Conservation (phyloP, 1,140 invertebrate species). For the Coptotermes formosanus region DNA sequence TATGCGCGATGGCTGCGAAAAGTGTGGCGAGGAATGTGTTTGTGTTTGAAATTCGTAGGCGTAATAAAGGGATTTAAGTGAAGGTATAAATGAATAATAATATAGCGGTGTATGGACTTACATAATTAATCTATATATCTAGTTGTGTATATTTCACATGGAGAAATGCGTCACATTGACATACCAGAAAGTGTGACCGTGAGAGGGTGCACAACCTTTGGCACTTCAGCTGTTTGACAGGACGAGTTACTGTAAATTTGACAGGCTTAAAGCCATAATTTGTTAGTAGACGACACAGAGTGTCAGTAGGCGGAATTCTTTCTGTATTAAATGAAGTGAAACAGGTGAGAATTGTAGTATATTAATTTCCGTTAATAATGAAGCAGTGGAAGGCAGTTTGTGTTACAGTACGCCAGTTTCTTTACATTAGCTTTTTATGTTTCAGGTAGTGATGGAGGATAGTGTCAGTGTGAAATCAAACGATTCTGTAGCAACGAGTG, state of each 20-base stretch:
- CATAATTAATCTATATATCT: background rate
- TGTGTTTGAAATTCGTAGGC: background rate
- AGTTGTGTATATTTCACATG: background rate
- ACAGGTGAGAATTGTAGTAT: background rate
- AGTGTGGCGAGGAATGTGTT: background rate
- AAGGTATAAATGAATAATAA: background rate
- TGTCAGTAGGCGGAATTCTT: background rate
- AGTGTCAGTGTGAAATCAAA: conserved; percentile 73
- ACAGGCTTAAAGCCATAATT: conserved; percentile 15
- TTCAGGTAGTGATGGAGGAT: conserved; percentile 67
- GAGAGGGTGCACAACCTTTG: background rate
- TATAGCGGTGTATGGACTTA: background rate
- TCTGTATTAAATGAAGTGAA: conserved; percentile 24
- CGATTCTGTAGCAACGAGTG: conserved; percentile 78
- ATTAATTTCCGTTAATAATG: background rate
- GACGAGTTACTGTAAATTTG: background rate
- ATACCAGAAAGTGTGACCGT: background rate
- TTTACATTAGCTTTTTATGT: conserved; percentile 16
- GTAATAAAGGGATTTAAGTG: background rate
- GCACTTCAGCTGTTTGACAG: conserved; percentile 5
- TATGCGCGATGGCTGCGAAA: background rate
- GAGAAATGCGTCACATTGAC: background rate
- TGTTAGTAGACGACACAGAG: background rate
- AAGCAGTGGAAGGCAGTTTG: background rate
- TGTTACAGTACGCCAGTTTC: background rate